Percentiles rank a stretch among this genome's conserved stretches.
Evolutionary conservation across 2,888 invertebrate species (phyloP).

Genomic region (Eurois occulta): DNA sequence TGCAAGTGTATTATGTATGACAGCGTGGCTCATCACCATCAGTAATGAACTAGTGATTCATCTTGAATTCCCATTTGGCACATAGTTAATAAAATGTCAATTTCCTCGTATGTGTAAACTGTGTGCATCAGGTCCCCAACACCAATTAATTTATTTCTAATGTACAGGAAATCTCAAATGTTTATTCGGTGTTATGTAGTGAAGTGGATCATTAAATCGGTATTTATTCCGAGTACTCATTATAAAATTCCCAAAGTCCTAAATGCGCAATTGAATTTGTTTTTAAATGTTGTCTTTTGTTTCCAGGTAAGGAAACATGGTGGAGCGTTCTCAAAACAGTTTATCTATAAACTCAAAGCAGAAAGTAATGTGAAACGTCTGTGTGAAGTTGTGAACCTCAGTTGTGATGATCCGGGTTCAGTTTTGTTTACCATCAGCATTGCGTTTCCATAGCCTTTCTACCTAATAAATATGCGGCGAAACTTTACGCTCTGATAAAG

Average conservation of each 20-base stretch:
- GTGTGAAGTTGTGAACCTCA: conserved; percentile 11
- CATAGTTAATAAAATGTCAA: neutral
- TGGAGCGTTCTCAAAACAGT: conserved; percentile 52
- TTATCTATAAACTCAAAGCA: conserved; percentile 11
- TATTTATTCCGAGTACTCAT: neutral
- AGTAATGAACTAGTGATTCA: conserved; percentile 6
- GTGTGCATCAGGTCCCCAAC: neutral
- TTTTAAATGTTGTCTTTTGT: conserved; percentile 45
- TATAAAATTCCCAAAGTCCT: neutral
- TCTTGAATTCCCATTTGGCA: conserved; percentile 9
- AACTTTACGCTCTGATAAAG: neutral
- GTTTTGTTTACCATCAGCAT: conserved; percentile 10
- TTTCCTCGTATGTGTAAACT: conserved; percentile 13
- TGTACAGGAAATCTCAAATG: neutral
- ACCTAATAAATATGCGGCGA: neutral
- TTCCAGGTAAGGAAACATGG: conserved; percentile 53
- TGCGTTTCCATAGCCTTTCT: neutral
- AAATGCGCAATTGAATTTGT: conserved; percentile 2
- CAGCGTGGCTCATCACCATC: neutral
- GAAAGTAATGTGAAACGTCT: conserved; percentile 40
- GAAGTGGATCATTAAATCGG: neutral
- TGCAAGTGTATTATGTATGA: too few species aligned
- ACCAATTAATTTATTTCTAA: neutral
- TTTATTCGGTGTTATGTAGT: neutral
- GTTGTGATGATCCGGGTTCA: neutral